Percentiles rank a stretch among this genome's conserved stretches.
phyloP scores from a whole-genome alignment of 53 echinoderm and acorn worm genomes.

The Holothuria leucospilota region DNA sequence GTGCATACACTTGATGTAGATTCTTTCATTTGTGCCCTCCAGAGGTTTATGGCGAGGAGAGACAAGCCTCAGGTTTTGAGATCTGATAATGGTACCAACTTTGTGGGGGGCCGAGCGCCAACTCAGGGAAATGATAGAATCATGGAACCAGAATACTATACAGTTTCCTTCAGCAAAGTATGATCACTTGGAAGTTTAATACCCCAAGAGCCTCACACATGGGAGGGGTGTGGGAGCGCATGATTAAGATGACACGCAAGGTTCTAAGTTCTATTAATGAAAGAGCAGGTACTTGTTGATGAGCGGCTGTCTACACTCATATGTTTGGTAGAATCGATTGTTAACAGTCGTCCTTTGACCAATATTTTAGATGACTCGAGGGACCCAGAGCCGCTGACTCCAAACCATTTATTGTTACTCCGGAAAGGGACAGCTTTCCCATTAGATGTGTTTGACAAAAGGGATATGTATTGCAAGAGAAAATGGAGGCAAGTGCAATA shows the following conservation, averaged over 20 bases:
- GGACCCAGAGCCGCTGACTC: constrained; percentile 67
- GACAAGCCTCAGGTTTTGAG: constrained; percentile 63
- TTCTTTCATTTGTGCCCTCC: constrained; percentile 71
- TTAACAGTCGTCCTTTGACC: constrained; percentile 65
- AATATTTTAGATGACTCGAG: constrained; percentile 60
- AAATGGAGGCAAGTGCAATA: constrained; percentile 66
- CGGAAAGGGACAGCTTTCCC: constrained; percentile 48
- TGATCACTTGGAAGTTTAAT: constrained; percentile 59
- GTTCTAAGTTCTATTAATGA: constrained; percentile 56
- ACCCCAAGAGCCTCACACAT: constrained; percentile 57
- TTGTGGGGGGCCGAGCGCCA: neutral
- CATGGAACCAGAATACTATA: constrained; percentile 35
- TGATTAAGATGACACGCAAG: constrained; percentile 60
- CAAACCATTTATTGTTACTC: constrained; percentile 71
- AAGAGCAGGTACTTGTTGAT: constrained; percentile 62
- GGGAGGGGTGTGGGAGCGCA: constrained; percentile 67
- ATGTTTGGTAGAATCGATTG: constrained; percentile 68
- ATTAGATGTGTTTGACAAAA: constrained; percentile 54
- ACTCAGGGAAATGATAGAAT: neutral
- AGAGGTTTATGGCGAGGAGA: constrained; percentile 67
- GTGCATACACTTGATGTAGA: constrained; percentile 64
- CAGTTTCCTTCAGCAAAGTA: constrained; percentile 18
- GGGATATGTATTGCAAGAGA: constrained; percentile 53
- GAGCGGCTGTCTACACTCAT: constrained; percentile 58
- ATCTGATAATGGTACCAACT: constrained; percentile 37